phyloP scores from a whole-genome alignment of 2,113 vertebrate genomes.

The Choloepus hoffmanni region DNA sequence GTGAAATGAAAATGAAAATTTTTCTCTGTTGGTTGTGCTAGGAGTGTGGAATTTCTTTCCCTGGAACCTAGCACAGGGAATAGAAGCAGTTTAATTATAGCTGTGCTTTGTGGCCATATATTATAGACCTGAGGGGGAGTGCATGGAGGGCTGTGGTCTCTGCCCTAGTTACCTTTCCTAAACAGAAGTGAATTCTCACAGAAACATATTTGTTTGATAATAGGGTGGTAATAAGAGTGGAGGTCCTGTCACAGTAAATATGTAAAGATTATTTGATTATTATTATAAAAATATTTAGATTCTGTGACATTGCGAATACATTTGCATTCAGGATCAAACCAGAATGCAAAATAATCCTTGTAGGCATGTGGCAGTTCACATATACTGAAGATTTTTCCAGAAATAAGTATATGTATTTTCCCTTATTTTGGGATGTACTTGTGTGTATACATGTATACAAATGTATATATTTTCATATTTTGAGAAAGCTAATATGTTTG shows the following conservation, averaged over 20 bases:
- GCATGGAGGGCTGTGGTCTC: neutral
- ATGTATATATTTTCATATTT: too few relatives aligned
- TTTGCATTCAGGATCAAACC: slow-evolving; percentile 45
- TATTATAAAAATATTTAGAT: slow-evolving; percentile 27
- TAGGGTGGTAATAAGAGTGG: neutral
- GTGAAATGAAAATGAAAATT: slow-evolving; percentile 43
- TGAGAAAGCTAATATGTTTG: too few relatives aligned
- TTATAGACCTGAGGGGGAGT: neutral
- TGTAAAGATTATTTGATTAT: slow-evolving; percentile 28
- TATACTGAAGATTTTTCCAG: neutral
- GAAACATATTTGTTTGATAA: slow-evolving; percentile 9
- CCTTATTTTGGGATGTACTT: slow-evolving; percentile 41
- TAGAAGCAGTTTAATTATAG: slow-evolving; percentile 43
- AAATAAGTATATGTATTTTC: slow-evolving; percentile 10
- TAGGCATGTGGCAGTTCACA: neutral
- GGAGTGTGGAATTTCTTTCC: neutral
- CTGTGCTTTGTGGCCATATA: neutral
- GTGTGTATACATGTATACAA: neutral
- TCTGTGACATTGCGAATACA: slow-evolving; percentile 17
- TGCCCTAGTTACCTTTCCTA: neutral
- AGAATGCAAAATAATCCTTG: neutral
- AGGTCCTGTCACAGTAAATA: slow-evolving; percentile 12
- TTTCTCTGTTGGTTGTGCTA: neutral
- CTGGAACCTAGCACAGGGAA: neutral
- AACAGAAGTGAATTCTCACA: slow-evolving; percentile 41